Conservation (phyloP, 2,113 vertebrate species). For the Hystrix brachyura region DNA sequence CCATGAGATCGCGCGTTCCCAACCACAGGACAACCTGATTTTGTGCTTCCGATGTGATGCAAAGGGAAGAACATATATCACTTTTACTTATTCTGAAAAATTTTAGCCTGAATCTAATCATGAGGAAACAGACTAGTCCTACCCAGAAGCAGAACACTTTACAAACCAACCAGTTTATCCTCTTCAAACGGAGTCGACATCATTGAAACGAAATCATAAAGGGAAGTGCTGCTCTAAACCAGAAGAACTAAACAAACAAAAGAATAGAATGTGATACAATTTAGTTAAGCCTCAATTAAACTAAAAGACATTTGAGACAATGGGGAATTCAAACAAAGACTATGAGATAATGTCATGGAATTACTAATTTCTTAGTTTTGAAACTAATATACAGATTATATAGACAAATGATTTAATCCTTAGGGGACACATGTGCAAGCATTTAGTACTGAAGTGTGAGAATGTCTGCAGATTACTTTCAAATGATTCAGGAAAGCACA, state of each 20-base stretch:
- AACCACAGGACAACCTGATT: neutral
- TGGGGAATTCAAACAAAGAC: neutral
- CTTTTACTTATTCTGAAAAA: neutral
- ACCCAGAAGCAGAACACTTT: neutral
- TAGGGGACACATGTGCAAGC: neutral
- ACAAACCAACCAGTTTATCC: neutral
- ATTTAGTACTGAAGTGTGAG: neutral
- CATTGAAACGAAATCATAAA: slow-evolving; percentile 1
- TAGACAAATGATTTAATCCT: neutral
- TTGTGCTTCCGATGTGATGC: neutral
- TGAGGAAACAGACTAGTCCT: neutral
- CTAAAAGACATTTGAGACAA: slow-evolving; percentile 28
- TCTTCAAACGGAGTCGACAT: neutral
- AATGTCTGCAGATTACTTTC: neutral
- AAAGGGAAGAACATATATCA: neutral
- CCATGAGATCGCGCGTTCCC: neutral
- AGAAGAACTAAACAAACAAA: neutral
- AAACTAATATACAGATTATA: neutral
- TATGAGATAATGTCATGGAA: neutral
- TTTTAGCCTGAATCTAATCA: neutral
- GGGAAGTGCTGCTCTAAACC: neutral
- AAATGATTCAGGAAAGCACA: neutral
- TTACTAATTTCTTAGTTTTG: neutral
- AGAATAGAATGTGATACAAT: neutral
- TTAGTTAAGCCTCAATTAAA: slow-evolving; percentile 22